Evolutionary conservation across 2,888 invertebrate species (phyloP).

Genomic region (Rhopalosiphum nymphaeae): DNA sequence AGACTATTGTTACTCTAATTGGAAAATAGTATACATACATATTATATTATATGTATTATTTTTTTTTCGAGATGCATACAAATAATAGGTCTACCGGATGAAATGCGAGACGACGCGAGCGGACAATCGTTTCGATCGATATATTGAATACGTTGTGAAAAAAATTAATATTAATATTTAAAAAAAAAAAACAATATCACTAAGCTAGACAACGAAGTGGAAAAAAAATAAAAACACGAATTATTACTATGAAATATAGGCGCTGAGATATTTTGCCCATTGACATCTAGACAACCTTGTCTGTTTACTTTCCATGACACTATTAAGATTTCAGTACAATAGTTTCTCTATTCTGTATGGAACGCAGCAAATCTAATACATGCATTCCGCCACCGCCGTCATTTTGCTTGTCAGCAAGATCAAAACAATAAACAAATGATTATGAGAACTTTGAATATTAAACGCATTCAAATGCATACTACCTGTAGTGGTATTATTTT

Average conservation of each 20-base stretch:
- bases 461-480: background rate
- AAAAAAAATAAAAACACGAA: background rate
- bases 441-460: background rate
- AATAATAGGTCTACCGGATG: slow-evolving; percentile 29
- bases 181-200: background rate
- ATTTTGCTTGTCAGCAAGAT: background rate
- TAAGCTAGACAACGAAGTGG: background rate
- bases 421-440: slow-evolving; percentile 43
- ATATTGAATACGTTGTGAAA: background rate
- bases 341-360: background rate
- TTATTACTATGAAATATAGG: background rate
- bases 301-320: slow-evolving; percentile 54
- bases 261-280: slow-evolving; percentile 42
- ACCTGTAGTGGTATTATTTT: background rate
- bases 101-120: slow-evolving; percentile 17
- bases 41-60: background rate
- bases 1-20: slow-evolving; percentile 47
- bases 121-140: slow-evolving; percentile 1
- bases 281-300: slow-evolving; percentile 62
- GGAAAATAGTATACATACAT: slow-evolving; percentile 25
- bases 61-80: slow-evolving; percentile 16
- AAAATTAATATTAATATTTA: slow-evolving; percentile 4
- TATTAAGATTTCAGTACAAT: background rate
- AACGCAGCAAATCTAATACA: background rate
- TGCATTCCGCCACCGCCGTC: background rate